A percentile compares a stretch with the other conserved stretches of the same genome.
These are phyloP conservation scores for Echinarachnius parma DNA, from an alignment of 53 echinoderm and acorn worm genomes.

Conservation along the genomic window DNA sequence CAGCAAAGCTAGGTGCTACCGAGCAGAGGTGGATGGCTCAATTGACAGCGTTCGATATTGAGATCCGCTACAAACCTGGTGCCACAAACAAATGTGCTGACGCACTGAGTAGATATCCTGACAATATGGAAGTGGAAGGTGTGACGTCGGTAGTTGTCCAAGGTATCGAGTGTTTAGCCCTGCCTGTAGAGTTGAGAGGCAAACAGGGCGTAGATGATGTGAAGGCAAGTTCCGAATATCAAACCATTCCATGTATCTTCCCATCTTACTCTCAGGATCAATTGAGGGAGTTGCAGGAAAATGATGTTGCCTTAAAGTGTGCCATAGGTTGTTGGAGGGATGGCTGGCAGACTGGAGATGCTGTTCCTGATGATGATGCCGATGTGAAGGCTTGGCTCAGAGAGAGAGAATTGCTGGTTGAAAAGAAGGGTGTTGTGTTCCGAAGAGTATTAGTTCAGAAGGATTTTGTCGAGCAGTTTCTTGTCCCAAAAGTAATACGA, in stretches of 20 bases:
- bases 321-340: neutral
- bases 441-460: neutral
- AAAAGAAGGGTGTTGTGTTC: conserved; percentile 23
- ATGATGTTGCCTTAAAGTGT: neutral
- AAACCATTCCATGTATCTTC: neutral
- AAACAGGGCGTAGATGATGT: too few relatives aligned
- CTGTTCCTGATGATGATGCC: neutral
- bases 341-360: neutral
- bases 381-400: conserved; percentile 8
- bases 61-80: neutral
- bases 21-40: neutral
- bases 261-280: conserved; percentile 12
- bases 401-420: neutral
- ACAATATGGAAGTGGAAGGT: neutral
- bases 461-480: neutral
- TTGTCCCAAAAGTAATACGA: neutral
- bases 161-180: neutral
- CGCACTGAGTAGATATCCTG: conserved; percentile 12
- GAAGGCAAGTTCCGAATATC: neutral
- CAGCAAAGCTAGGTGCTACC: neutral
- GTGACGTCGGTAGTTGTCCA: too few relatives aligned
- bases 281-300: conserved; percentile 5
- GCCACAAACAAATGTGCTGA: conserved; percentile 15
- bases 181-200: neutral
- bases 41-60: neutral